Base-by-base conservation (phyloP, 2,797 vertebrate species). In the Etheostoma nigrum region DNA sequence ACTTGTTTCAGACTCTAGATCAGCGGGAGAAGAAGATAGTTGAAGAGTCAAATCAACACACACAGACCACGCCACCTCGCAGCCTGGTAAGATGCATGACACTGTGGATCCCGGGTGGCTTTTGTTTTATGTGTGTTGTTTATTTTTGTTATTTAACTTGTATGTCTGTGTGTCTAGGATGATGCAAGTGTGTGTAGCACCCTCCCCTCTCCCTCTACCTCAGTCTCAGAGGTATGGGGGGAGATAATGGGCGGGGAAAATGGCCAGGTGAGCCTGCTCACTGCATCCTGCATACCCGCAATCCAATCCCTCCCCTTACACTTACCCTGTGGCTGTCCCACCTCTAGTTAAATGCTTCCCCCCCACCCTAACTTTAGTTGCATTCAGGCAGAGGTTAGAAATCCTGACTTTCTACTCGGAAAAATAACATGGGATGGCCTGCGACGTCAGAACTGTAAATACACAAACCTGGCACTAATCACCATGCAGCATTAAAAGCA, bases 61-160 rank as follows among this genome's bases (percentile, higher is more conserved):
- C 91, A 9, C 92, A 94, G 74, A 92, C 92, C 60, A 83, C 76
- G 1, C 93, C 90, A 0, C 89, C 91, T 51, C 89, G 91, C 76
- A 94, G 93, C 83, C 85, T 94, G 92, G 93, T 94, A 55, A 85
- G 89, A 55, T 5, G 5, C 4, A 2, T 23, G 7, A 6, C 2
- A 1, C 48, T 21, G 42, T 51, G 14, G 30, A 15, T 1, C 1
- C 12, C 63, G 5, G 9, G 10, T 16, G 48, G 2, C 1, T 5
- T 4, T 44, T 44, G 18, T 10, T 30, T 33, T 55, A 1, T 18
- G 30, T 25, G 5, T 8, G 1, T 52, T 76, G 33, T 19, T 61
- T 19, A 3, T 62, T 40, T 51, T 79, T 21, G 12, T 40, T 40
- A 16, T 78, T 60, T 86, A 85, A 86, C 65, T 2, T 18, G 60